A percentile compares a stretch with the other conserved stretches of the same genome.
These are phyloP conservation scores for Trichonephila clavata DNA, from an alignment of 1,140 invertebrate species.

Conservation along the genomic window DNA sequence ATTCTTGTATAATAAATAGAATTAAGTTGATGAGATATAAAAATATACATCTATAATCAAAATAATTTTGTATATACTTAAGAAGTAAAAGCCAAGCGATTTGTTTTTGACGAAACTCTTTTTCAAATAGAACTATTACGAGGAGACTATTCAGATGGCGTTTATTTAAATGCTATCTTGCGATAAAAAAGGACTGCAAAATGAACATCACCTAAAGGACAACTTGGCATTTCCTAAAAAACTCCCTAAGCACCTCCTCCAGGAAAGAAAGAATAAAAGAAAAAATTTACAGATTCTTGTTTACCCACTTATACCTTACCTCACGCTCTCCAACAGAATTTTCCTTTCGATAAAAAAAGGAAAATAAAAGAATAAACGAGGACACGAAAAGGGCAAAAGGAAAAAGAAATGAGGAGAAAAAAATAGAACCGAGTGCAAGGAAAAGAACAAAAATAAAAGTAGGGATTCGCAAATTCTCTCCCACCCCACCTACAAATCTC, in stretches of 20 bases:
- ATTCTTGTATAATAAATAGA: no score
- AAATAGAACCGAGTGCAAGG: background rate
- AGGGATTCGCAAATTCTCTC: background rate
- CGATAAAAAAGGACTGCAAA: constrained; percentile 27
- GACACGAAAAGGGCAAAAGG: background rate
- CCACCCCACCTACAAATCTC: constrained; percentile 31
- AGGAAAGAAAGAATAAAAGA: background rate
- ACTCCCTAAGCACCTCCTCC: background rate
- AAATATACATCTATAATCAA: no score
- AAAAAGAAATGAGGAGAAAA: background rate
- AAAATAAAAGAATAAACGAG: constrained; percentile 54
- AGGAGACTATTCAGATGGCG: background rate
- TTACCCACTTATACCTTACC: constrained; percentile 50
- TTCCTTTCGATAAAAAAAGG: background rate
- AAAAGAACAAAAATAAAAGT: background rate
- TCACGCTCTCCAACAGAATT: constrained; percentile 10
- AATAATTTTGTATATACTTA: no score
- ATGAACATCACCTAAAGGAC: constrained; percentile 5
- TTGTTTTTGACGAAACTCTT: no score
- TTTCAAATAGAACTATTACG: no score
- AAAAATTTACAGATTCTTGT: background rate
- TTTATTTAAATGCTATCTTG: background rate
- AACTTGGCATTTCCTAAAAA: constrained; percentile 1
- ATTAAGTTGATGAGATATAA: no score
- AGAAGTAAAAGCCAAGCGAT: no score